Conservation (phyloP, 2,888 invertebrate genomes). For the Heliconius hortense region DNA sequence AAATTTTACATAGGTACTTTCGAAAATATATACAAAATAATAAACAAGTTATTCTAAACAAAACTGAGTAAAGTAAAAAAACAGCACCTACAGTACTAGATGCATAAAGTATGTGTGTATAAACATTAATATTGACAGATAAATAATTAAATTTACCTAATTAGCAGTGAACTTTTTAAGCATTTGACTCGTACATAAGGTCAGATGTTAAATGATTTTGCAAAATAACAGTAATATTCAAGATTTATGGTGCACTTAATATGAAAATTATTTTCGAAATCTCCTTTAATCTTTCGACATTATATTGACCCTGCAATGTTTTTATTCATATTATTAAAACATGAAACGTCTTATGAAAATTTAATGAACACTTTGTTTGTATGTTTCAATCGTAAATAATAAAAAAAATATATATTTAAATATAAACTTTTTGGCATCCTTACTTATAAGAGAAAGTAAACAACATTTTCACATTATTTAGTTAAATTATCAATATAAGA, state of each 20-base stretch:
- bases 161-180: neutral
- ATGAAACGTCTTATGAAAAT: slow-evolving; percentile 39
- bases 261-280: slow-evolving; percentile 29
- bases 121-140: neutral
- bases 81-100: neutral
- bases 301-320: slow-evolving; percentile 36
- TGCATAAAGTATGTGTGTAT: neutral
- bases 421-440: slow-evolving; percentile 25
- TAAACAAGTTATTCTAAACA: neutral
- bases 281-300: slow-evolving; percentile 35
- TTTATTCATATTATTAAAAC: slow-evolving; percentile 39
- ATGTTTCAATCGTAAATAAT: slow-evolving; percentile 32
- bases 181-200: slow-evolving; percentile 18
- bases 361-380: slow-evolving; percentile 37
- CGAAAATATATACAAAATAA: neutral
- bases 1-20: neutral
- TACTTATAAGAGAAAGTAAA: slow-evolving; percentile 28
- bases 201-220: slow-evolving; percentile 21
- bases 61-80: neutral
- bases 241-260: slow-evolving; percentile 15
- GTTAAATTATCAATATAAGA: slow-evolving; percentile 10
- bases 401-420: slow-evolving; percentile 24
- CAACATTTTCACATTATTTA: neutral
- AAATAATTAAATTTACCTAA: slow-evolving; percentile 2
- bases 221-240: slow-evolving; percentile 16